These are phyloP conservation scores for Yoshiicerus persimilis DNA, from an alignment of 1,140 invertebrate genomes.

Conservation along the genomic window DNA sequence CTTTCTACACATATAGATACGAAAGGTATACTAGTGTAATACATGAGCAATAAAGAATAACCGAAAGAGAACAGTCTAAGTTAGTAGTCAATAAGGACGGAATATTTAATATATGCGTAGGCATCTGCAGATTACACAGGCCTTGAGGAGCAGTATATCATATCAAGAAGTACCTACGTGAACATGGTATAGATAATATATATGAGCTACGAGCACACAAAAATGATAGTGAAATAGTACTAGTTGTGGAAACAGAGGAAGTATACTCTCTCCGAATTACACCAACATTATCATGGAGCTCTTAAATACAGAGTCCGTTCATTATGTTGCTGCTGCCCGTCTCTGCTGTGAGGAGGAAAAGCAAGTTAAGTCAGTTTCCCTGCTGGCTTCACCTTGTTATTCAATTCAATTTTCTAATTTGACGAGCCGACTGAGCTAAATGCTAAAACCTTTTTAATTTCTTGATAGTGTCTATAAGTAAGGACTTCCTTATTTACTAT, in stretches of 20 bases:
- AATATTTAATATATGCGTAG: background rate
- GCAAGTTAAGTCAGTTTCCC: background rate
- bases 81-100: background rate
- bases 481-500: background rate
- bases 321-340: background rate
- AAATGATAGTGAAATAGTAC: too few species aligned
- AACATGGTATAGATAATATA: too few species aligned
- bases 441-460: background rate
- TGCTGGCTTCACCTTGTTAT: background rate
- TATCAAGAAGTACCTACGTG: too few species aligned
- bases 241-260: background rate
- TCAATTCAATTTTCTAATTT: background rate
- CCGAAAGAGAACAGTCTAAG: background rate
- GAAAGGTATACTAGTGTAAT: too few species aligned
- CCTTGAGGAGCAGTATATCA: too few species aligned
- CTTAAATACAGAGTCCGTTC: background rate
- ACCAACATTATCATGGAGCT: background rate
- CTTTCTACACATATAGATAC: too few species aligned
- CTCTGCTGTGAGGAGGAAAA: background rate
- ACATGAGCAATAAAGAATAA: too few species aligned
- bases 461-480: background rate
- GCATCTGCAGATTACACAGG: too few species aligned
- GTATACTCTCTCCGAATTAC: background rate
- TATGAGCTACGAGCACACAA: too few species aligned
- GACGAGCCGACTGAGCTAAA: background rate